phyloP scores from a whole-genome alignment of 2,797 vertebrate species.

The Craterocephalus amniculus region DNA sequence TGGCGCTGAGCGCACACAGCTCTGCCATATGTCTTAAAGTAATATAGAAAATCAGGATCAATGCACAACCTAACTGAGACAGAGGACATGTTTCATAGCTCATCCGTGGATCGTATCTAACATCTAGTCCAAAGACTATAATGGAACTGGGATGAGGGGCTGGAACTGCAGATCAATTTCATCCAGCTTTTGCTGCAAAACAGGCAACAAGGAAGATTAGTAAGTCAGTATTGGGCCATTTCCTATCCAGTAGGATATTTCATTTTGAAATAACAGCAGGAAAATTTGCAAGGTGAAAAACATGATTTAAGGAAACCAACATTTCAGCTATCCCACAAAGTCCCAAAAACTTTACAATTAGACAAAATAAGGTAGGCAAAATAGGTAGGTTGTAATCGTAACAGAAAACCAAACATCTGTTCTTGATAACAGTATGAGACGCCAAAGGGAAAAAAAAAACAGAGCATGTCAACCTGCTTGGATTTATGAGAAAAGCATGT shows the following conservation, averaged over 20 bases:
- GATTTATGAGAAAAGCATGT: not conserved
- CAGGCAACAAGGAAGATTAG: constrained; percentile 32
- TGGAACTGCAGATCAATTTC: constrained; percentile 28
- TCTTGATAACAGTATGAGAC: not conserved
- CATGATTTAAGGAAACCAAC: not conserved
- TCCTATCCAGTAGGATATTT: constrained; percentile 38
- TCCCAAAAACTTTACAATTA: not conserved
- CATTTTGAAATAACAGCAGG: constrained; percentile 24
- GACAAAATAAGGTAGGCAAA: too few relatives aligned
- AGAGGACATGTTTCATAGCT: constrained; percentile 45
- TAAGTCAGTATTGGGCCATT: constrained; percentile 28
- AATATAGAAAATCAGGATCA: constrained; percentile 54
- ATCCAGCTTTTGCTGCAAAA: constrained; percentile 58
- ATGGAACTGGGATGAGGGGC: constrained; percentile 42
- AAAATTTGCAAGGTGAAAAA: constrained; percentile 11
- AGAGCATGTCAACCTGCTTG: not conserved
- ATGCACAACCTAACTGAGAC: constrained; percentile 44
- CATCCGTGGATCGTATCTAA: constrained; percentile 43
- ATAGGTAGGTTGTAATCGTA: not conserved
- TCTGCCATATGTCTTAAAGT: constrained; percentile 50
- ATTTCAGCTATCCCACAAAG: not conserved
- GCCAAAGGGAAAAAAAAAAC: not conserved
- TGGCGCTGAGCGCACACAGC: constrained; percentile 17
- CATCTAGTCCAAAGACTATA: constrained; percentile 35
- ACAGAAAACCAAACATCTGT: not conserved